These are phyloP conservation scores for Hyppa rectilinea DNA, from an alignment of 2,888 invertebrate species.

Conservation along the genomic window DNA sequence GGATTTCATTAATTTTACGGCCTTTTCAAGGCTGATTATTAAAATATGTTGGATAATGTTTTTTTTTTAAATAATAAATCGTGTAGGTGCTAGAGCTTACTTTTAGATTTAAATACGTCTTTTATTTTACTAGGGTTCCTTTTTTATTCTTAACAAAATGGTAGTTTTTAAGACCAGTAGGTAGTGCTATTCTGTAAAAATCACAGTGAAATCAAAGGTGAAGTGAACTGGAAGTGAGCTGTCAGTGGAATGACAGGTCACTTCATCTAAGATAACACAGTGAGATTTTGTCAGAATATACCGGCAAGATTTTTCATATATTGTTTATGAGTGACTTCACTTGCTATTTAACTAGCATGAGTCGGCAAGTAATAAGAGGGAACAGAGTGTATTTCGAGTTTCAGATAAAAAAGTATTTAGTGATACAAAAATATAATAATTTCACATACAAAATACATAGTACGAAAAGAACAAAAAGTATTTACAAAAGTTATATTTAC, in stretches of 20 bases:
- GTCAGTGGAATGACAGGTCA: too few species aligned
- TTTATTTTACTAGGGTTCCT: neutral
- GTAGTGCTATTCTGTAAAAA: too few species aligned
- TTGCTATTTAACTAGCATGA: neutral
- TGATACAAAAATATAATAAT: neutral
- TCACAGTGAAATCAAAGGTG: too few species aligned
- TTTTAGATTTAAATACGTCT: neutral
- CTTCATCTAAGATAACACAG: too few species aligned
- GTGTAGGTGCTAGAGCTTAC: constrained; percentile 5
- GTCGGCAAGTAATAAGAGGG: neutral
- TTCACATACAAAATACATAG: neutral
- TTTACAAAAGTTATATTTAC: constrained; percentile 17
- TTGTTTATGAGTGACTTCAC: neutral
- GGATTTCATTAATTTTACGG: constrained; percentile 5
- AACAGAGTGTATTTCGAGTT: neutral
- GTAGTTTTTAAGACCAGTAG: too few species aligned
- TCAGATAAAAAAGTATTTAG: neutral
- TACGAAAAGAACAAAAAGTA: constrained; percentile 1
- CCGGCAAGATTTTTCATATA: neutral
- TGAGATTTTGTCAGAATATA: too few species aligned
- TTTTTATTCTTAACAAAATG: neutral
- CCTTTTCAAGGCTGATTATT: neutral
- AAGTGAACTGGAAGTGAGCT: too few species aligned
- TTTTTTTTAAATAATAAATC: neutral
- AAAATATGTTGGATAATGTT: neutral